These are phyloP conservation scores for Meta bourneti DNA, from an alignment of 2,888 invertebrate species.

Conservation along the genomic window DNA sequence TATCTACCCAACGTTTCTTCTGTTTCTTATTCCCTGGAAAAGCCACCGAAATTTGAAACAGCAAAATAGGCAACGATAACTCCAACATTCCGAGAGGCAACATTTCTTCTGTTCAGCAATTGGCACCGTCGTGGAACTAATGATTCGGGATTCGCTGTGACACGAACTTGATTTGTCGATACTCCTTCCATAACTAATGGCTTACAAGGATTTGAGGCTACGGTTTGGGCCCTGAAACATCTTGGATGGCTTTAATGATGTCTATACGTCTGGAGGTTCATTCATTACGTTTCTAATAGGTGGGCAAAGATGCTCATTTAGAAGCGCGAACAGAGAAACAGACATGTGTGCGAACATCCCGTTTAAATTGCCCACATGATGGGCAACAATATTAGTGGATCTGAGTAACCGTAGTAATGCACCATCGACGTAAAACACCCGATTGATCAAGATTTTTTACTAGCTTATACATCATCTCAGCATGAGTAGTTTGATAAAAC, in stretches of 20 bases:
- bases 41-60: too few relatives aligned
- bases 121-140: constrained; percentile 21
- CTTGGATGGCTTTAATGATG: constrained; percentile 54
- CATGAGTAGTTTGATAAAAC: too few relatives aligned
- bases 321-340: background rate
- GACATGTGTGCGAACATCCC: background rate
- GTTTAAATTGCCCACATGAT: background rate
- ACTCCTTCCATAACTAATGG: constrained; percentile 48
- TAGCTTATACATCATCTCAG: too few relatives aligned
- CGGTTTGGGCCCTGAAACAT: constrained; percentile 16
- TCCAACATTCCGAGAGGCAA: too few relatives aligned
- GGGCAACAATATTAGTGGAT: background rate
- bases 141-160: constrained; percentile 4
- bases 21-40: too few relatives aligned
- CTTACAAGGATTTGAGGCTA: constrained; percentile 35
- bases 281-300: constrained; percentile 42
- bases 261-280: constrained; percentile 29
- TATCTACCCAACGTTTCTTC: too few relatives aligned
- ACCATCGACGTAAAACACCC: too few relatives aligned
- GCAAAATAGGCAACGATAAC: too few relatives aligned
- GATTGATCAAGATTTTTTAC: too few relatives aligned
- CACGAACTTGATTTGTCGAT: constrained; percentile 33
- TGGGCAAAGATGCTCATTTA: constrained; percentile 26
- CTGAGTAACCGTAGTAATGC: too few relatives aligned
- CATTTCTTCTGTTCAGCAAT: background rate